Evolutionary conservation across 35 echinoderm and acorn worm species (phyloP), one percentile per base, ranked within the genome.

Genomic region (Lytechinus pictus): DNA sequence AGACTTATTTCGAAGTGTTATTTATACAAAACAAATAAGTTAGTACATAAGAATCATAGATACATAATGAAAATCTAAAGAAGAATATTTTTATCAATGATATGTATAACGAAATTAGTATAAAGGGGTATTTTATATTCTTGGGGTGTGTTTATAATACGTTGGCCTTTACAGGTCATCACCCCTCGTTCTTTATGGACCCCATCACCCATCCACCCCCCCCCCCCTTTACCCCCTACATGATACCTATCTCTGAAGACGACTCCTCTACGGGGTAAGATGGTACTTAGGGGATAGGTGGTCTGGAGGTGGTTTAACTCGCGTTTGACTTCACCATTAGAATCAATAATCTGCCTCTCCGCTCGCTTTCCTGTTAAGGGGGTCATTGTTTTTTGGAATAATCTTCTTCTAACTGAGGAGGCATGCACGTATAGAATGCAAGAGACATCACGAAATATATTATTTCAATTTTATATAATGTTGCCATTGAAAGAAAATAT

Each of bases 351-450:
- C 2, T 33, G 88, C 88, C 88, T 52, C 88, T 90, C 88, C 88
- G 88, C 88, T 54, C 52, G 29, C 88, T 90, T 54, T 54, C 52
- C 27, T 12, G 12, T 90, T 90, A 90, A 52, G 88, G 66, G 88
- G 88, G 88, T 90, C 88, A 90, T 52, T 90, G 88, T 90, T 90
- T 90, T 90, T 90, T 27, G 10, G 88, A 52, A 90, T 90, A 90
- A 90, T 90, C 88, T 79, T 79, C 66, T 79, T n/a, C 66, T 24
- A 24, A 8, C 66, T 24, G 66, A 21, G 14, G 21, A 79, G n/a
- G 21, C 19, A 79, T 8, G 21, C 19, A 24, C 16, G 6, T 24
- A 79, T 16, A 19, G 6, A 79, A 24, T 24, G 66, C 66, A 19
- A 79, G 21, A 79, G 21, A 24, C 66, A 79, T 79, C 19, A 79